Evolutionary conservation across 2,797 vertebrate genomes (phyloP).

Genomic region (Lacerta bilineata): DNA sequence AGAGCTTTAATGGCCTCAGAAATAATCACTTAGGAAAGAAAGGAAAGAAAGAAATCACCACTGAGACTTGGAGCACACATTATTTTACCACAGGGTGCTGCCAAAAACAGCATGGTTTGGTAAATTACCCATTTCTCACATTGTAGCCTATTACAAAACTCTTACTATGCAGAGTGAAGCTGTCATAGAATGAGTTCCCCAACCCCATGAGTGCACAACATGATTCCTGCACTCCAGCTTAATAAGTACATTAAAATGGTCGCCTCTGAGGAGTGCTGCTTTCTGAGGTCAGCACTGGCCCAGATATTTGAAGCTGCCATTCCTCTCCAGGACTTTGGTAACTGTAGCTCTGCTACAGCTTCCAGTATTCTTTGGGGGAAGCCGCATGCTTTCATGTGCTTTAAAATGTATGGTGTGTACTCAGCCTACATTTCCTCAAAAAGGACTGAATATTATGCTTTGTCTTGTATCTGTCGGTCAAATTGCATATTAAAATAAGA

Average conservation of each 20-base stretch:
- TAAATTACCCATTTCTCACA: slow-evolving; percentile 1
- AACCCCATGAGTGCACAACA: not conserved
- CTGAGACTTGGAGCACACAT: not conserved
- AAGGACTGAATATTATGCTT: not conserved
- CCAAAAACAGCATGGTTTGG: slow-evolving; percentile 29
- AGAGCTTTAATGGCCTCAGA: not conserved
- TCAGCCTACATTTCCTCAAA: not conserved
- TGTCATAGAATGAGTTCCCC: not conserved
- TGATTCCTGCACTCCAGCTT: not conserved
- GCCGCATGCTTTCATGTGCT: too few relatives aligned
- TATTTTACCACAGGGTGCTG: not conserved
- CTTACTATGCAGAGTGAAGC: not conserved
- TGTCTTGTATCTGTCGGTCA: not conserved
- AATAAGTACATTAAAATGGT: not conserved
- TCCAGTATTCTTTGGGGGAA: too few relatives aligned
- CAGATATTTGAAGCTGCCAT: not conserved
- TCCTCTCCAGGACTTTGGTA: too few relatives aligned
- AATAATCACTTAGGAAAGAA: too few relatives aligned
- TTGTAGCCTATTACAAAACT: not conserved
- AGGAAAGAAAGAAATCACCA: not conserved
- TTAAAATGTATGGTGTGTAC: too few relatives aligned
- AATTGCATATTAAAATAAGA: not conserved
- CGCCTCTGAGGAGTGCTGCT: not conserved
- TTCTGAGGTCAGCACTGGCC: not conserved
- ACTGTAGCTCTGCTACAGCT: too few relatives aligned